A percentile compares a stretch with the other conserved stretches of the same genome.
Conservation (phyloP, 2,797 vertebrate genomes). For the Paramormyrops hopkinsi region DNA sequence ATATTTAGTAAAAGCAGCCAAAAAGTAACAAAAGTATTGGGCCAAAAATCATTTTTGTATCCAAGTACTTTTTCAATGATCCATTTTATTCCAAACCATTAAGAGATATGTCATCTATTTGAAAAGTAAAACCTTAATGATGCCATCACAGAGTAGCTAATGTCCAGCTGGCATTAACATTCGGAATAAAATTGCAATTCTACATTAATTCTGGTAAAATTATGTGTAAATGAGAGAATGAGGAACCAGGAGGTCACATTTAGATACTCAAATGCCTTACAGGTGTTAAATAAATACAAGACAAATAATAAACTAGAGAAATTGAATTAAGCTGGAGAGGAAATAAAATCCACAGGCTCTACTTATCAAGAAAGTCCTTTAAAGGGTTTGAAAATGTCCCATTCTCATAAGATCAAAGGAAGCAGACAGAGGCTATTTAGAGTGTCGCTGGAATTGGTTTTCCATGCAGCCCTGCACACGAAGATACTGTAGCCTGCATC, state of each 20-base stretch:
- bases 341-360: not conserved
- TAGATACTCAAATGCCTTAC: slow-evolving; percentile 5
- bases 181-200: not conserved
- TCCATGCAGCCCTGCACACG: not conserved
- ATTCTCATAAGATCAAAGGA: slow-evolving; percentile 2
- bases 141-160: not conserved
- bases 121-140: not conserved
- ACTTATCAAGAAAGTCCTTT: not conserved
- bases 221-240: not conserved
- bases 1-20: not conserved
- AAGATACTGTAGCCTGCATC: not conserved
- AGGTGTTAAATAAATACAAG: not conserved
- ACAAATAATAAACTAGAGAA: not conserved
- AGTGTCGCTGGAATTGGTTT: not conserved
- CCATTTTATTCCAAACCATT: not conserved
- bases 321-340: not conserved
- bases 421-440: not conserved
- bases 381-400: not conserved
- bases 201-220: not conserved
- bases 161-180: not conserved
- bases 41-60: not conserved
- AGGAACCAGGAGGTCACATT: not conserved
- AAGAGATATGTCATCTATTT: not conserved
- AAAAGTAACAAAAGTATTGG: not conserved
- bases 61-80: not conserved